These are phyloP conservation scores for Trichacis sp. DNA, from an alignment of 2,888 invertebrate genomes.

Conservation along the genomic window DNA sequence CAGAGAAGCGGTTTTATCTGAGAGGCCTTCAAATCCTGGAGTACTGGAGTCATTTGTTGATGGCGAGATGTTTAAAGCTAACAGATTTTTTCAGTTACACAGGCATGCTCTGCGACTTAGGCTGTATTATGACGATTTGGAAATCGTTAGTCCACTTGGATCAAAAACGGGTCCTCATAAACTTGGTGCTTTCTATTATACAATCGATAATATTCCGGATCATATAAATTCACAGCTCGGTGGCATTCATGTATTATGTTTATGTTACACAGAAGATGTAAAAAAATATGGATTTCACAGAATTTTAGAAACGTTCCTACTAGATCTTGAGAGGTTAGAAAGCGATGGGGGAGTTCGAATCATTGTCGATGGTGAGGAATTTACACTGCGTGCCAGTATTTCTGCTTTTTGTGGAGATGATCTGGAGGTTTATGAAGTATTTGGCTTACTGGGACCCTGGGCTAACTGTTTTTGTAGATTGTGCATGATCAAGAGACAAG, in stretches of 20 bases:
- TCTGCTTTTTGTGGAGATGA: constrained; percentile 31
- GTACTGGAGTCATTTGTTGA: constrained; percentile 22
- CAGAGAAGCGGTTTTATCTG: constrained; percentile 20
- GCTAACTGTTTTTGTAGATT: constrained; percentile 29
- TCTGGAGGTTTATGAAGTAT: constrained; percentile 33
- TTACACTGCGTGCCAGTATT: constrained; percentile 25
- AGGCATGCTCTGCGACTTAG: constrained; percentile 22
- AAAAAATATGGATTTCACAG: constrained; percentile 33
- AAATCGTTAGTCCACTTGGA: constrained; percentile 32
- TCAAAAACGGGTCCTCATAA: constrained; percentile 40
- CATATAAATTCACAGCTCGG: constrained; percentile 33
- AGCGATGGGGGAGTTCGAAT: constrained; percentile 27
- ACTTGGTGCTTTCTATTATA: constrained; percentile 30
- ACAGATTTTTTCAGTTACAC: constrained; percentile 24
- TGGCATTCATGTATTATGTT: constrained; percentile 29
- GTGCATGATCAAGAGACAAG: constrained; percentile 16
- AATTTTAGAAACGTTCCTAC: constrained; percentile 19
- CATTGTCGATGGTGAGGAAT: constrained; percentile 13
- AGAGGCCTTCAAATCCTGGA: constrained; percentile 25
- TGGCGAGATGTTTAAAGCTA: constrained; percentile 22
- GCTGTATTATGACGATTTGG: constrained; percentile 40
- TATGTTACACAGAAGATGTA: constrained; percentile 28
- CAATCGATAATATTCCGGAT: constrained; percentile 32
- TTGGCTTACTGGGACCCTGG: constrained; percentile 24
- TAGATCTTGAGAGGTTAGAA: constrained; percentile 25